A percentile compares a stretch with the other conserved stretches of the same genome.
Evolutionary conservation across 2,113 vertebrate genomes (phyloP).

Genomic region (Diadophis punctatus): DNA sequence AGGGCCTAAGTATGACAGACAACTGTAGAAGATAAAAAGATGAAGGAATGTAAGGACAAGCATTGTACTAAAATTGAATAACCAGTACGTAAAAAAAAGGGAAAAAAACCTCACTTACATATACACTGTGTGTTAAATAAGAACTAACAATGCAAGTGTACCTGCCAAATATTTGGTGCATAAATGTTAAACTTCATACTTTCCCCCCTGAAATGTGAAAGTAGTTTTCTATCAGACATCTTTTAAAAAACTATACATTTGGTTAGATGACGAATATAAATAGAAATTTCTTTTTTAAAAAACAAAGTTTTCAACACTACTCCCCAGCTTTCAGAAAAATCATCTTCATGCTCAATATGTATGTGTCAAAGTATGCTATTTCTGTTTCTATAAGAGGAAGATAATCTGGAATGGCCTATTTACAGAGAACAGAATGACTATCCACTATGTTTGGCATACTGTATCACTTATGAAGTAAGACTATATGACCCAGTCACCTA

Average conservation of each 20-base stretch:
- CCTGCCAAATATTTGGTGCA: conserved; percentile 20
- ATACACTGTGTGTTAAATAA: conserved; percentile 39
- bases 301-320: background rate
- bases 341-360: background rate
- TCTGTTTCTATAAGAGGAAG: background rate
- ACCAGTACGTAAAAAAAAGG: conserved; percentile 20
- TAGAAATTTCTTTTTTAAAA: background rate
- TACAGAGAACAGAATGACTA: background rate
- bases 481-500: too few relatives aligned
- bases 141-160: conserved; percentile 31
- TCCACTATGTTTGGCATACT: background rate
- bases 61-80: conserved; percentile 39
- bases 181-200: conserved; percentile 4
- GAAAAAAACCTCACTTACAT: conserved; percentile 30
- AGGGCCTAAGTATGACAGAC: background rate
- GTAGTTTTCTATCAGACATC: too few relatives aligned
- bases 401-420: background rate
- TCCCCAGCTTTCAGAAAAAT: background rate
- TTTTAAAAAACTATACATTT: background rate
- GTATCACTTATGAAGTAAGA: too few relatives aligned
- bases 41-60: conserved; percentile 5
- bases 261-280: background rate
- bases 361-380: background rate
- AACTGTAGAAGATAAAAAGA: background rate
- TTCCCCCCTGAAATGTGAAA: background rate